Conservation (phyloP, 2,797 vertebrate species). For the Bradypus variegatus region DNA sequence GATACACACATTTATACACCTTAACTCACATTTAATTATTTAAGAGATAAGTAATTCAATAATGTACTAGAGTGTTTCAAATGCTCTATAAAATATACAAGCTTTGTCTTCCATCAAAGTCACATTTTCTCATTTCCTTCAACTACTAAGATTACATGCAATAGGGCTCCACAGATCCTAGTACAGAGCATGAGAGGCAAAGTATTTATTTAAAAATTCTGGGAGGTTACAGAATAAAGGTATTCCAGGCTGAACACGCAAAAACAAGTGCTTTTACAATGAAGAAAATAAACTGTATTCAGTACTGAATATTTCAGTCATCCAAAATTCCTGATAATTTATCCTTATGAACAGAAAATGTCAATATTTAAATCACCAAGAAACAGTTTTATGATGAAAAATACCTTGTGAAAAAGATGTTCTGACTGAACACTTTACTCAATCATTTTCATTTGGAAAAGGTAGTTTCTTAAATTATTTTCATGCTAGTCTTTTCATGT, state of each 20-base stretch:
- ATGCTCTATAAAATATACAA: conserved; percentile 17
- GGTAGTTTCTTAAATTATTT: no score
- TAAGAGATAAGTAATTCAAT: not conserved
- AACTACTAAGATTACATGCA: not conserved
- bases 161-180: not conserved
- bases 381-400: no score
- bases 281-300: conserved; percentile 13
- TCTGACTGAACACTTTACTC: no score
- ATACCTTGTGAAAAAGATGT: no score
- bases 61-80: not conserved
- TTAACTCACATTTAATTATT: not conserved
- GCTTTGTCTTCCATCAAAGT: not conserved
- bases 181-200: not conserved
- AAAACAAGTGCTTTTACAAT: conserved; percentile 25
- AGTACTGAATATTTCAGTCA: conserved; percentile 26
- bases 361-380: no score
- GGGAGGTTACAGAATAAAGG: no score
- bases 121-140: conserved; percentile 30
- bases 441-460: no score
- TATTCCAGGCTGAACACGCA: conserved; percentile 5
- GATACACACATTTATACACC: not conserved
- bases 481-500: no score
- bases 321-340: not conserved
- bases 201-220: no score
- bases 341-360: no score